Evolutionary conservation across 2,888 invertebrate genomes (phyloP).

Genomic region (Holacanthella duospinosa): DNA sequence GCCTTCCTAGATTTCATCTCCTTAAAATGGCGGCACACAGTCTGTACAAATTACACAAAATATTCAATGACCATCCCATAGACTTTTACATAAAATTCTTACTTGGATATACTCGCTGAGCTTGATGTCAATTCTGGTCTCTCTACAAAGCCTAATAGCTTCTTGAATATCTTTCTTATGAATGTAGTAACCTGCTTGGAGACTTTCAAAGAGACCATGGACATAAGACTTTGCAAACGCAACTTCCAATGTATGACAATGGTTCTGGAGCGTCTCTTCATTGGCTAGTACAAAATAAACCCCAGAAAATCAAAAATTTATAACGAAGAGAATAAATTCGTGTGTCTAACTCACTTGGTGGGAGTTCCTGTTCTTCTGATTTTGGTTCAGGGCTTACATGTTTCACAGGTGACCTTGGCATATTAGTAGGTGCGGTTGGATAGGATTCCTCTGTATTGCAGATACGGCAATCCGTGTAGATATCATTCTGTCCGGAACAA

Average conservation of each 20-base stretch:
- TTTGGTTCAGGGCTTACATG: slow-evolving; percentile 45
- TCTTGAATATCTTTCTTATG: slow-evolving; percentile 55
- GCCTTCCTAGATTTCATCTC: slow-evolving; percentile 38
- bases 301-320: slow-evolving; percentile 11
- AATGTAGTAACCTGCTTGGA: slow-evolving; percentile 51
- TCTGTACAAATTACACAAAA: slow-evolving; percentile 39
- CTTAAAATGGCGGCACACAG: slow-evolving; percentile 52
- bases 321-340: slow-evolving; percentile 20
- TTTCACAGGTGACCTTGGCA: slow-evolving; percentile 34
- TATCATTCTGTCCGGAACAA: slow-evolving; percentile 42
- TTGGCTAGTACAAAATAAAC: slow-evolving; percentile 30
- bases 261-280: slow-evolving; percentile 46
- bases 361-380: slow-evolving; percentile 45
- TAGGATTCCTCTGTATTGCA: background rate
- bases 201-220: slow-evolving; percentile 30
- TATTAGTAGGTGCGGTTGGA: background rate
- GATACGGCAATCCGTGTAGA: slow-evolving; percentile 46
- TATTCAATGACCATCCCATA: background rate
- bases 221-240: slow-evolving; percentile 38
- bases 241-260: slow-evolving; percentile 51
- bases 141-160: slow-evolving; percentile 60
- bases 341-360: slow-evolving; percentile 30
- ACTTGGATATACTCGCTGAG: slow-evolving; percentile 56
- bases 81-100: slow-evolving; percentile 8
- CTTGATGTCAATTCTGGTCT: slow-evolving; percentile 55